phyloP scores from a whole-genome alignment of 2,888 invertebrate genomes.

The Marronus borbonicus region DNA sequence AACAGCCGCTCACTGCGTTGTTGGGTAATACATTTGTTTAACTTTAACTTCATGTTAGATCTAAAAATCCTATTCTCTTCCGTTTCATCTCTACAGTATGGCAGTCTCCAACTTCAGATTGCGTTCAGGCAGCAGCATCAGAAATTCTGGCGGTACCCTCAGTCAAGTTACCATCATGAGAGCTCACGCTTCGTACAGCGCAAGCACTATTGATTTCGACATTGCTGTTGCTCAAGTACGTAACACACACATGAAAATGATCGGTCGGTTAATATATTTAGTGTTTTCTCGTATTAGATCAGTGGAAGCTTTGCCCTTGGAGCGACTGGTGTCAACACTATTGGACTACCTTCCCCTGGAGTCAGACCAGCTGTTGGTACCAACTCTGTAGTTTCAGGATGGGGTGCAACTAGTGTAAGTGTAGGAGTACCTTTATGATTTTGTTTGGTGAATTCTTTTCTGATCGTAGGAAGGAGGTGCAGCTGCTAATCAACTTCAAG shows the following conservation, averaged over 20 bases:
- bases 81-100: not conserved
- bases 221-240: constrained; percentile 63
- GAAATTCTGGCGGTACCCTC: constrained; percentile 56
- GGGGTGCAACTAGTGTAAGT: constrained; percentile 53
- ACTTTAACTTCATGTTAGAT: not conserved
- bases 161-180: constrained; percentile 53
- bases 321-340: constrained; percentile 34
- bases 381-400: constrained; percentile 54
- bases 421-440: not conserved
- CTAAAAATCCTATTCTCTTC: not conserved
- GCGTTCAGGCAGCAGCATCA: constrained; percentile 60
- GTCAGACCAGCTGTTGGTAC: constrained; percentile 50
- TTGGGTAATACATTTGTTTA: constrained; percentile 41
- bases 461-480: constrained; percentile 45
- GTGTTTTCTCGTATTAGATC: constrained; percentile 31
- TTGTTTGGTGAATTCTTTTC: not conserved
- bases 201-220: constrained; percentile 61
- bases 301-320: constrained; percentile 50
- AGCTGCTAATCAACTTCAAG: constrained; percentile 48
- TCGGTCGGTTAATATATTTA: not conserved
- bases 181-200: constrained; percentile 60
- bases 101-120: not conserved
- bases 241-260: not conserved
- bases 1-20: constrained; percentile 59
- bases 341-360: constrained; percentile 49